Base-by-base conservation (phyloP, 2,113 vertebrate genomes). In the Balaeniceps rex region DNA sequence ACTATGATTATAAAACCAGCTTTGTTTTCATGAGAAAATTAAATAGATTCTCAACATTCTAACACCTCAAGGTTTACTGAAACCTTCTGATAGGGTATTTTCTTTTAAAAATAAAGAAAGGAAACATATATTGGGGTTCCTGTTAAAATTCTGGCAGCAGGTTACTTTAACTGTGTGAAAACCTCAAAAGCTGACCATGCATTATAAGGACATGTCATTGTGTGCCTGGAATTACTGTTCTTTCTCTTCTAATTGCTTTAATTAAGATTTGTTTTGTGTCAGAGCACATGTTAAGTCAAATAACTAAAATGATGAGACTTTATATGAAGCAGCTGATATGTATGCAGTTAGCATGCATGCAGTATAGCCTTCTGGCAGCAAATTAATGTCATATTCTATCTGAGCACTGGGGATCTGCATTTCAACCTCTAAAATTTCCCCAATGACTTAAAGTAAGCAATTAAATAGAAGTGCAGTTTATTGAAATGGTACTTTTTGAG, bases 381-480 rank as follows among this genome's bases (percentile, higher is more conserved):
- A 98, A 98, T 98, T 98, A 98, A 97, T 97, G 96, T 97, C 96
- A 97, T 96, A 98, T 97, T 98, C 93, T 96, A 97, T 96, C 95
- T 82, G 49, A 98, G 95, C 98, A 97, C 97, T 88, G 85, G 97
- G 97, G 98, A 98, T 97, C 95, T 97, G 97, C 93, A 97, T 98
- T 98, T 98, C 97, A 97, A 96, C 96, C 77, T 97, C 97, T 97
- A 97, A 98, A 98, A 98, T 98, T 98, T 98, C 98, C 98, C 98
- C 97, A 98, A 97, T 96, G 98, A 97, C 95, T 98, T 97, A 98
- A 98, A 98, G 96, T 96, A 98, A 97, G 96, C 98, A 98, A 98
- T 98, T 98, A 98, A 98, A 97, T 97, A 96, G 95, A 97, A 98
- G 97, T 96, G 96, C 83, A 98, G 98, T 97, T 98, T 97, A 98